Evolutionary conservation across 2,888 invertebrate genomes (phyloP).

Genomic region (Leptogaster cylindrica): DNA sequence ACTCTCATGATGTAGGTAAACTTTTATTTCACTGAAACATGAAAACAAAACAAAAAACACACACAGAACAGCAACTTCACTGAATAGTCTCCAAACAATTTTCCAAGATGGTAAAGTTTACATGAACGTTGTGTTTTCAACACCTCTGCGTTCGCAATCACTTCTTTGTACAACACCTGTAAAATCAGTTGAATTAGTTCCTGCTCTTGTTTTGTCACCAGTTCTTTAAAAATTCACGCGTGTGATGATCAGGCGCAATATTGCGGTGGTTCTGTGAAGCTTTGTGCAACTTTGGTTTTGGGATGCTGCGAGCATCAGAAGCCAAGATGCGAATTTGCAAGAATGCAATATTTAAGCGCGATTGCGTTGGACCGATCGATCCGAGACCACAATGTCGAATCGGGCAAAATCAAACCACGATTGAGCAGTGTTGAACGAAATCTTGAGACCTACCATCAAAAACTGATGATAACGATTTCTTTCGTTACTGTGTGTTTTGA

Average conservation of each 20-base stretch:
- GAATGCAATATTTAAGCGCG: constrained; percentile 14
- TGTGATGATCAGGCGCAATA: constrained; percentile 1
- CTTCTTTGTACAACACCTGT: constrained; percentile 20
- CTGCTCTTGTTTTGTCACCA: constrained; percentile 17
- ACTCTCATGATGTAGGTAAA: constrained; percentile 13
- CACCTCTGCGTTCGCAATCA: constrained; percentile 25
- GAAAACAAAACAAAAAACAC: neutral
- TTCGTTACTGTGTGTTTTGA: constrained; percentile 19
- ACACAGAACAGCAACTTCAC: too few relatives aligned
- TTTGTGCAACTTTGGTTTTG: constrained; percentile 4
- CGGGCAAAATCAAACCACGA: constrained; percentile 20
- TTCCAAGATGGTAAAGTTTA: neutral
- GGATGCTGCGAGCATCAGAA: neutral
- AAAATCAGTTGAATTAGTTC: constrained; percentile 20
- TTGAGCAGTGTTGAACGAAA: constrained; percentile 29
- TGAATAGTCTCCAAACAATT: constrained; percentile 1
- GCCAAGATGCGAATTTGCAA: constrained; percentile 12
- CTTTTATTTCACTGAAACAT: neutral
- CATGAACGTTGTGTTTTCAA: neutral
- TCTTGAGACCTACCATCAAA: constrained; percentile 26
- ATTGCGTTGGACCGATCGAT: constrained; percentile 25
- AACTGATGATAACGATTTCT: constrained; percentile 9
- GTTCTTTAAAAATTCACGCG: constrained; percentile 1
- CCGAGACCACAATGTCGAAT: constrained; percentile 26
- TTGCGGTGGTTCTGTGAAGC: too few relatives aligned